Conservation (phyloP, 2,797 vertebrate species). For the Eremophila alpestris region DNA sequence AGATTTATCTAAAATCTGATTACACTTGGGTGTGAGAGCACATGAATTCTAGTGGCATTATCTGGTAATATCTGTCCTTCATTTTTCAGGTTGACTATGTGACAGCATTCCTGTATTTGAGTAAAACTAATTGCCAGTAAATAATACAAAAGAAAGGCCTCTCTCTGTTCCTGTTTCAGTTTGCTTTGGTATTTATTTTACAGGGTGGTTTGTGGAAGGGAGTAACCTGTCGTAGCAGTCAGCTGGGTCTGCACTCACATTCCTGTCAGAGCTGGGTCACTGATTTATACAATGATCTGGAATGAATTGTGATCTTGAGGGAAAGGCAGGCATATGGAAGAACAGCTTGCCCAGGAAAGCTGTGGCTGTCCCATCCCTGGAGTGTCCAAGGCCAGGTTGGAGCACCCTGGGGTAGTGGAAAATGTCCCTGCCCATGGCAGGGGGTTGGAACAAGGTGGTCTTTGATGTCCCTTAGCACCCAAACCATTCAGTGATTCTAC, state of each 20-base stretch:
- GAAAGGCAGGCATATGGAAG: neutral
- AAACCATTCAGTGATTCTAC: neutral
- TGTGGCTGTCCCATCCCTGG: neutral
- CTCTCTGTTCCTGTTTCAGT: neutral
- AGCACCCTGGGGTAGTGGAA: neutral
- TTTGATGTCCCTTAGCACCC: neutral
- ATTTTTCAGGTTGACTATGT: neutral
- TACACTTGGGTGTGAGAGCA: accelerated
- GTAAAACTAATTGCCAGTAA: neutral
- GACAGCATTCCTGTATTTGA: neutral
- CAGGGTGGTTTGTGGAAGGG: neutral
- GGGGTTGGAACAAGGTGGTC: neutral
- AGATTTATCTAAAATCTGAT: neutral
- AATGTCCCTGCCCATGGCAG: neutral
- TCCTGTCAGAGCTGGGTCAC: neutral
- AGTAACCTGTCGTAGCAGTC: neutral
- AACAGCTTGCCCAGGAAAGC: neutral
- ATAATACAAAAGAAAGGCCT: neutral
- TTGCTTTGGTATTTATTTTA: neutral
- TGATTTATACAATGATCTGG: neutral
- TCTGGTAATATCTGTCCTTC: neutral
- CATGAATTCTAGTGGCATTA: neutral
- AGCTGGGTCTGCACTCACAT: neutral
- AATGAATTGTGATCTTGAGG: neutral
- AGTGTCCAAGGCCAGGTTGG: neutral